Evolutionary conservation across 2,888 invertebrate species (phyloP).

Genomic region (Drepana falcataria): DNA sequence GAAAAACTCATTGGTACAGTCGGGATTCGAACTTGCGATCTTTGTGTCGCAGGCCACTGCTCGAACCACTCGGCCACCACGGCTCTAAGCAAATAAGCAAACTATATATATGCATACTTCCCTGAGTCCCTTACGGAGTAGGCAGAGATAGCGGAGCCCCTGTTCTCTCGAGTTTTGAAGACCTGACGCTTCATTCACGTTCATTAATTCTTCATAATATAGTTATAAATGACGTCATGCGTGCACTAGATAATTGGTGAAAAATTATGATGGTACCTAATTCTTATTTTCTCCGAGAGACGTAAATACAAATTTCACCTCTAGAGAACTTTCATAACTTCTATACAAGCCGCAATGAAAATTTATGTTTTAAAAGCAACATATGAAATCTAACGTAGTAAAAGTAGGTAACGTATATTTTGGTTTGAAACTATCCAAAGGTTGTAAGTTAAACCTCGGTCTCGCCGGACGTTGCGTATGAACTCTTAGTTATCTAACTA

Average conservation of each 20-base stretch:
- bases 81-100: no score
- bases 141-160: no score
- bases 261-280: background rate
- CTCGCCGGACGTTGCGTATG: background rate
- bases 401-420: background rate
- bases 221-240: background rate
- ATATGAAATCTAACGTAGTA: background rate
- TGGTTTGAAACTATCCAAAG: background rate
- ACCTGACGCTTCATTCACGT: background rate
- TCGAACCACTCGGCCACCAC: no score
- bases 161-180: no score
- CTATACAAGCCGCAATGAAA: background rate
- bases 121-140: no score
- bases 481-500: background rate
- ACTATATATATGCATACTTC: no score
- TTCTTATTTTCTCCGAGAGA: background rate
- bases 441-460: background rate
- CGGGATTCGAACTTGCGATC: no score
- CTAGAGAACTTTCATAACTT: background rate
- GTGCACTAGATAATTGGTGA: background rate
- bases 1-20: no score
- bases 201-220: no score
- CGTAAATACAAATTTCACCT: background rate
- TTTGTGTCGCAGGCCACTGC: no score
- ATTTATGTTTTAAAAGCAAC: background rate